These are phyloP conservation scores for Patiria miniata DNA, from an alignment of 35 echinoderm and acorn worm genomes.

Conservation along the genomic window DNA sequence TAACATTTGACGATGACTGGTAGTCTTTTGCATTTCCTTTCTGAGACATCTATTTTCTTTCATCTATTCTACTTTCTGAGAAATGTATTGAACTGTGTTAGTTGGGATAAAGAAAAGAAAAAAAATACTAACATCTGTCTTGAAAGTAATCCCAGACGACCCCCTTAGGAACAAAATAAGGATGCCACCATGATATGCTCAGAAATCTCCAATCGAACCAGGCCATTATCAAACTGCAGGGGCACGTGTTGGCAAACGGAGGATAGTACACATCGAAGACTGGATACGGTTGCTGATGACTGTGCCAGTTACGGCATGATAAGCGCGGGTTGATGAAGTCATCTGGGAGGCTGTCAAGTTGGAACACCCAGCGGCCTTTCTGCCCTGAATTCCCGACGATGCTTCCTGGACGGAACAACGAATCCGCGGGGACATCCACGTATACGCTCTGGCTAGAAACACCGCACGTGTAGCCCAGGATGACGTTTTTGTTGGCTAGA, in stretches of 20 bases:
- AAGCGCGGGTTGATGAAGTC: constrained; percentile 56
- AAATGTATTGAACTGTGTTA: not conserved
- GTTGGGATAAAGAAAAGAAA: not conserved
- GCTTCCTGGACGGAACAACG: not conserved
- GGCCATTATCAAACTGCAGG: constrained; percentile 36
- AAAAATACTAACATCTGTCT: not conserved
- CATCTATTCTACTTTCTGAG: not conserved
- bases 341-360: constrained; percentile 61
- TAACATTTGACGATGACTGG: too few relatives aligned
- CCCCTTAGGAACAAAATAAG: not conserved
- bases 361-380: constrained; percentile 80
- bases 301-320: constrained; percentile 63
- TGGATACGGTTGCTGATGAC: constrained; percentile 29
- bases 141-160: not conserved
- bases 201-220: not conserved
- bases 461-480: constrained; percentile 1
- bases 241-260: constrained; percentile 45
- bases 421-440: not conserved
- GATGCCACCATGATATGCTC: not conserved
- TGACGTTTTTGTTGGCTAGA: not conserved
- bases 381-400: constrained; percentile 63
- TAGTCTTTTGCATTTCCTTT: too few relatives aligned
- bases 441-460: not conserved
- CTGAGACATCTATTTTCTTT: too few relatives aligned
- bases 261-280: constrained; percentile 9